Base-by-base conservation (phyloP, 2,797 vertebrate species). In the Lepilemur ruficaudatus region DNA sequence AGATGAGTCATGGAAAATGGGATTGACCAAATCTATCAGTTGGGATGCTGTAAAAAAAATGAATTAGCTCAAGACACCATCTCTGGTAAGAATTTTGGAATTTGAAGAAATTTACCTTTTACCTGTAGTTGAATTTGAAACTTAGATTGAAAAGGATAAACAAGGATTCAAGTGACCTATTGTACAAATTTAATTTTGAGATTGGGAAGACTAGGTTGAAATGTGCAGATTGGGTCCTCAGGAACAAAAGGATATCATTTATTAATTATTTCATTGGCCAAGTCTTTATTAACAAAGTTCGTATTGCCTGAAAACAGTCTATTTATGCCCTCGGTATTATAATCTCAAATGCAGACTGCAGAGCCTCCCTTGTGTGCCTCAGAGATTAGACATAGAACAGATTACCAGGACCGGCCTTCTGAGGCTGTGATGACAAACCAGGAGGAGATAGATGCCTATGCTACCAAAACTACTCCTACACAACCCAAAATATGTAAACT, bases 181-280 rank as follows among this genome's bases (percentile, higher is more conserved):
- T n/a, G 63, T 3, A 67, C 11, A 92, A 61, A 75, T 86, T 94
- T 79, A 92, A 57, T 81, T 86, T 69, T 69, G 46, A 85, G n/a
- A 93, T 91, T n/a, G n/a, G n/a, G n/a, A n/a, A 94, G 20, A 43
- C 7, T 88, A 76, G 10, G 35, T 59, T 96, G 30, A 85, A 88
- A 91, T 73, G 9, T 59, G 12, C 9, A 50, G 4, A 17, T 46
- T 92, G 18, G 23, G 17, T 67, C 7, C 32, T 52, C 9, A 38
- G 23, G 10, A 94, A 4, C 32, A 89, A 78, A 94, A 86, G 25
- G 35, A 25, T 35, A 25, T 82, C 14, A 11, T 59, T n/a, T 69
- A 69, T 72, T 55, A 81, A 87, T 32, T 48, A 89, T 67, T 93
- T 81, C 69, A 91, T 46, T 59, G 15, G 79, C 28, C 4, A 88